Percentiles rank a stretch among this genome's conserved stretches.
These are phyloP conservation scores for Onthophagus taurus DNA, from an alignment of 1,140 invertebrate species.

Conservation along the genomic window DNA sequence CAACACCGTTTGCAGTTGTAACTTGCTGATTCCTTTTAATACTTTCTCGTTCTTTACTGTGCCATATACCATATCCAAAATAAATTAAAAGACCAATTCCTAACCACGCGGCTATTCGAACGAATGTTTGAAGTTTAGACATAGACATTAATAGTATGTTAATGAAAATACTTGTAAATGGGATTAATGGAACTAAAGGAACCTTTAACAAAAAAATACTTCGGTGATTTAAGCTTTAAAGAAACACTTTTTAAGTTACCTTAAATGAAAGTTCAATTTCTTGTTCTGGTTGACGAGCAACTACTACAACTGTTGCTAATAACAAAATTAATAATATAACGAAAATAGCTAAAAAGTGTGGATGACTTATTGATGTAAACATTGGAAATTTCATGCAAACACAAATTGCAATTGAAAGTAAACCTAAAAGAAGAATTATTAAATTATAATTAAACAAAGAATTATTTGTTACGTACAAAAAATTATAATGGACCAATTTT, in stretches of 20 bases:
- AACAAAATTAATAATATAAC: conserved; percentile 1
- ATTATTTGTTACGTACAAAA: conserved; percentile 23
- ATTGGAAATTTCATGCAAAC: conserved; percentile 2
- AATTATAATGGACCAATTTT: conserved; percentile 24
- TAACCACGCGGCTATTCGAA: neutral
- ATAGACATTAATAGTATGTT: conserved; percentile 1
- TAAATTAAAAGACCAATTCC: neutral
- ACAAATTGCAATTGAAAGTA: neutral
- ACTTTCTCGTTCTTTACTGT: neutral
- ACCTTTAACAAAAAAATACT: neutral
- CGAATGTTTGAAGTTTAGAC: neutral
- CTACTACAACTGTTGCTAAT: conserved; percentile 2
- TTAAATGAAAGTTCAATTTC: conserved; percentile 10
- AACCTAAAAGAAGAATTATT: conserved; percentile 6
- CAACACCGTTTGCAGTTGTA: too few species aligned
- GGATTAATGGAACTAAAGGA: conserved; percentile 1
- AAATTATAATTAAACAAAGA: too few species aligned
- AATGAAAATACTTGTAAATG: conserved; percentile 1
- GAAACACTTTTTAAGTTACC: too few species aligned
- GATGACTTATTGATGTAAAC: conserved; percentile 1
- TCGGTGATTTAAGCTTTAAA: too few species aligned
- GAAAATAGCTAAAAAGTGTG: neutral
- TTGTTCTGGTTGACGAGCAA: conserved; percentile 10
- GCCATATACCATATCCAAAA: conserved; percentile 3
- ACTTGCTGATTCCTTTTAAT: too few species aligned